Percentiles rank a stretch among this genome's conserved stretches.
Evolutionary conservation across 2,797 vertebrate species (phyloP).

Genomic region (Myripristis murdjan): DNA sequence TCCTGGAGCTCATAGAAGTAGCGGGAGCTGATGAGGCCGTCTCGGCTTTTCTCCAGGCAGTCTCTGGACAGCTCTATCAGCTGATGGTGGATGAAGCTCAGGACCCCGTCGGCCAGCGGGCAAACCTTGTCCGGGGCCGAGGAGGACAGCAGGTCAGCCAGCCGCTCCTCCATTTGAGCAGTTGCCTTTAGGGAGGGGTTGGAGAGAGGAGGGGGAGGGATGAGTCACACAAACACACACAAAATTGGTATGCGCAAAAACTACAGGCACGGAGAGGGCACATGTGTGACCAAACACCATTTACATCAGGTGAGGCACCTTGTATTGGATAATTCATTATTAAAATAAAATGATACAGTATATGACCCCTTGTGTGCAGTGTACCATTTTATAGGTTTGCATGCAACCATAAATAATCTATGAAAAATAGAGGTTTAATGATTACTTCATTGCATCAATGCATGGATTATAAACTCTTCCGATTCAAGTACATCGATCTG

Average conservation of each 20-base stretch:
- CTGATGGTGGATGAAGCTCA: conserved; percentile 98
- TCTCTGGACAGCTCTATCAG: conserved; percentile 96
- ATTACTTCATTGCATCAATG: too few species aligned
- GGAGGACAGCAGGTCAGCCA: conserved; percentile 92
- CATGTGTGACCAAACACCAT: neutral
- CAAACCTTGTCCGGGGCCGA: conserved; percentile 91
- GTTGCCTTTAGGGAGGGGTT: conserved; percentile 86
- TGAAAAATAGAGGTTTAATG: too few species aligned
- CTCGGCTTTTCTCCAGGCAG: conserved; percentile 94
- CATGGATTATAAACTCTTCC: too few species aligned
- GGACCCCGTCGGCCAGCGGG: conserved; percentile 94
- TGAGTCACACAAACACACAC: conserved; percentile 44
- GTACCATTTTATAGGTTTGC: too few species aligned
- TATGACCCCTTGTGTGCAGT: too few species aligned
- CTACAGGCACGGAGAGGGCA: neutral
- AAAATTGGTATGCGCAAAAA: neutral
- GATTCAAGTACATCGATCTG: too few species aligned
- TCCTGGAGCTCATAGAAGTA: conserved; percentile 99
- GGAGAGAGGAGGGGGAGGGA: neutral
- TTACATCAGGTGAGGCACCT: neutral
- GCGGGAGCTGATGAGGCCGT: conserved; percentile 95
- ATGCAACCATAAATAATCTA: too few species aligned
- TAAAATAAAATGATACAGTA: neutral
- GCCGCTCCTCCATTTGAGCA: conserved; percentile 97
- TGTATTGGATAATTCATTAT: too few species aligned